Evolutionary conservation across 2,888 invertebrate species (phyloP), one percentile per base, ranked within the genome.

Genomic region (Sinodicranocentrus sp.): DNA sequence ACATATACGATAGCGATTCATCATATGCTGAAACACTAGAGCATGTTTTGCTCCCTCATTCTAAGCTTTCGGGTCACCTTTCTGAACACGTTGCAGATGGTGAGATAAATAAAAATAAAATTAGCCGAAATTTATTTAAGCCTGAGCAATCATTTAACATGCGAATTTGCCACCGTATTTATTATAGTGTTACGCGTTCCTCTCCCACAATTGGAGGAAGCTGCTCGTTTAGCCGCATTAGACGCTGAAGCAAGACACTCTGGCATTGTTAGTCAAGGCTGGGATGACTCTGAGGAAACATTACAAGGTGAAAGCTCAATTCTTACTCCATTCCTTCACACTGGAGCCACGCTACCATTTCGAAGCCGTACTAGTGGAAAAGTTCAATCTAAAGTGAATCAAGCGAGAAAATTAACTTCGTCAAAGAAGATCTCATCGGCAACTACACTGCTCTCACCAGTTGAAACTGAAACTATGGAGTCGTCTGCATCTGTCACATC

Each of bases 141-240:
- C n/a, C n/a, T 44, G 13, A 39, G 5, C 39, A 39, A 39, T 39
- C 39, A n/a, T 44, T n/a, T 44, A 44, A n/a, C n/a, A n/a, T n/a
- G n/a, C n/a, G n/a, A n/a, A n/a, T n/a, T n/a, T n/a, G n/a, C n/a
- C n/a, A n/a, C n/a, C n/a, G n/a, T n/a, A n/a, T n/a, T n/a, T n/a
- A n/a, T n/a, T n/a, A n/a, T 54, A 86, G 86, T 80, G 21, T n/a
- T 88, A 1, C 83, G 82, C n/a, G 88, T 88, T 15, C 88, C 88
- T 5, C 54, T 68, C 13, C 84, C 79, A 0, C 78, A 86, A 28
- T 54, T 88, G 43, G 84, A 82, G 13, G 85, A 70, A 26, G 88
- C 87, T 13, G 85, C 86, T 5, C 54, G 72, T 19, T 54, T 84
- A 2, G 82, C 80, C 6, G 82, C 70, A 17, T 21, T 65, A 15